Base-by-base conservation (phyloP, 2,888 invertebrate species). In the Nasonovia ribisnigri region DNA sequence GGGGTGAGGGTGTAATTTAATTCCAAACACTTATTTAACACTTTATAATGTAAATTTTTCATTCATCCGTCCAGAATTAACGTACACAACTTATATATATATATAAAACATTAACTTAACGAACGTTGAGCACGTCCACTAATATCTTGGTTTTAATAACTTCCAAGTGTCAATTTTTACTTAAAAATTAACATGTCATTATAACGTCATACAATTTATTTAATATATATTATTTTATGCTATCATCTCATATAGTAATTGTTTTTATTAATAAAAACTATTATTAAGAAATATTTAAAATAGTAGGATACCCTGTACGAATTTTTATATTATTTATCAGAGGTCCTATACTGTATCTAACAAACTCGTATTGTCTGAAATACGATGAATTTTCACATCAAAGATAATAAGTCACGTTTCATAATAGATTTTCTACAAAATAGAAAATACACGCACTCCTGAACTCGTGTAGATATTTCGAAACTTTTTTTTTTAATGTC, bases 31-130 rank as follows among this genome's bases (percentile, higher is more conserved):
- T 90, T 84, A 16, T 51, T 84, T 10, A 91, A 91, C 3, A 77
- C 20, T 36, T 26, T 43, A 84, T 84, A 42, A 42, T 91, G 42
- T 91, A 84, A 3, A n/a, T 84, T 84, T 51, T 91, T 54, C 84
- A 84, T 91, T 91, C 91, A 84, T 91, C 51, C 91, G 42, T 90
- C 36, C 90, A 67, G 26, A 36, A 36, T 89, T 89, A 89, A 57
- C 42, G 16, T 57, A 57, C 8, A 43, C 42, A 13, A n/a, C 29
- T 77, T 36, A 16, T 20, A 77, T 36, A 8, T 36, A 42, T 36
- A 77, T n/a, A 77, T 77, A 77, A 2, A 77, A 36, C 8, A 67
- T 36, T 36, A 77, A 20, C 20, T 77, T 16, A 0, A 8, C 3
- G 20, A 36, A 77, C 36, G 36, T 77, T 36, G 8, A 36, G 36